Evolutionary conservation across 2,797 vertebrate genomes (phyloP).

Genomic region (Brachyrhaphis roseni): DNA sequence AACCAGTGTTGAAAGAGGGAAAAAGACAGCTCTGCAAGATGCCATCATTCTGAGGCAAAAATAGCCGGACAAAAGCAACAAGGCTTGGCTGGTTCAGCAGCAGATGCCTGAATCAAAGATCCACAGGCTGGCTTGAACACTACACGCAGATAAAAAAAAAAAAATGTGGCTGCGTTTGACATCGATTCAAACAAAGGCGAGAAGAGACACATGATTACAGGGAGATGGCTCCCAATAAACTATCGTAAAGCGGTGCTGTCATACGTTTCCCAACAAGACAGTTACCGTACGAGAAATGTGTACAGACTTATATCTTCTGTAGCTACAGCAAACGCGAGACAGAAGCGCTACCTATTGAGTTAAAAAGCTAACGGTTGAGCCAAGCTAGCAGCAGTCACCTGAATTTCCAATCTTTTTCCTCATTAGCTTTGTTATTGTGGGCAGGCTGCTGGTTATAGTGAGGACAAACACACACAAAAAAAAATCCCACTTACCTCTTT

Average conservation of each 20-base stretch:
- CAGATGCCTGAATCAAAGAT: slow-evolving; percentile 38
- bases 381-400: slow-evolving; percentile 71
- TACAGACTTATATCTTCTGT: slow-evolving; percentile 15
- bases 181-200: slow-evolving; percentile 77
- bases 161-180: slow-evolving; percentile 72
- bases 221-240: slow-evolving; percentile 33
- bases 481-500: slow-evolving; percentile 63
- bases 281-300: slow-evolving; percentile 7
- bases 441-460: slow-evolving; percentile 15
- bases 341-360: slow-evolving; percentile 28
- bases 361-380: slow-evolving; percentile 52
- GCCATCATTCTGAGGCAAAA: neutral
- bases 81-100: slow-evolving; percentile 3
- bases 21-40: slow-evolving; percentile 30
- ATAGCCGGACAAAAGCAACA: slow-evolving; percentile 12
- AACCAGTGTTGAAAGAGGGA: slow-evolving; percentile 30
- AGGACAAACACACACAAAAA: slow-evolving; percentile 10
- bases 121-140: slow-evolving; percentile 38
- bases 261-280: slow-evolving; percentile 11
- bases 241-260: slow-evolving; percentile 28
- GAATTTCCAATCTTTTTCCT: slow-evolving; percentile 40
- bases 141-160: slow-evolving; percentile 52
- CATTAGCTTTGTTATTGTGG: slow-evolving; percentile 61
- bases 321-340: slow-evolving; percentile 11
- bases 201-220: slow-evolving; percentile 38